A percentile compares a stretch with the other conserved stretches of the same genome.
phyloP scores from a whole-genome alignment of 1,140 invertebrate genomes.

The Drosophila santomea region DNA sequence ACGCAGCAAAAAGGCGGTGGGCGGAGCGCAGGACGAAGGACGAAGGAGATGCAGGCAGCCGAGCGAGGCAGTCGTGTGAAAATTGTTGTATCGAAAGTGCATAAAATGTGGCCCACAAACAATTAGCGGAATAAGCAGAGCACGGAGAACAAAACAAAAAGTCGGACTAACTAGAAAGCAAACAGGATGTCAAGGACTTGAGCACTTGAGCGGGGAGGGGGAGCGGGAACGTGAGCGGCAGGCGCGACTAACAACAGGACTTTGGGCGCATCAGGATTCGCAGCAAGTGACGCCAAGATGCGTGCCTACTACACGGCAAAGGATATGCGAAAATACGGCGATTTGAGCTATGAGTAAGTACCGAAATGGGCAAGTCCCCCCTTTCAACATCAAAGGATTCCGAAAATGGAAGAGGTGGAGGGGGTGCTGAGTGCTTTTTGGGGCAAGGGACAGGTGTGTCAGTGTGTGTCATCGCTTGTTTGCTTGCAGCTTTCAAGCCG shows the following conservation, averaged over 20 bases:
- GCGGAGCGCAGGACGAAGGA: background rate
- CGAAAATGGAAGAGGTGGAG: background rate
- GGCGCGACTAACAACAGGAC: slow-evolving; percentile 16
- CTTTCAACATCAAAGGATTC: slow-evolving; percentile 1
- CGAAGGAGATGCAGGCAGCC: background rate
- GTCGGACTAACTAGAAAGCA: slow-evolving; percentile 12
- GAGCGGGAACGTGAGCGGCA: background rate
- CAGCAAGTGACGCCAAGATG: slow-evolving; percentile 47
- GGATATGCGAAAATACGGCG: slow-evolving; percentile 75
- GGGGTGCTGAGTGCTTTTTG: background rate
- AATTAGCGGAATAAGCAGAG: slow-evolving; percentile 42
- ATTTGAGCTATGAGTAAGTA: slow-evolving; percentile 82
- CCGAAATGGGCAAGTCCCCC: slow-evolving; percentile 5
- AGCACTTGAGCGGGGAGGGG: background rate
- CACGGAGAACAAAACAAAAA: slow-evolving; percentile 30
- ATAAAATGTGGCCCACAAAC: slow-evolving; percentile 65
- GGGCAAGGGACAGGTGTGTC: slow-evolving; percentile 28
- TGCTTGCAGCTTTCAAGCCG: slow-evolving; percentile 46
- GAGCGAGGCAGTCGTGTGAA: slow-evolving; percentile 52
- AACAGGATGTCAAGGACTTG: slow-evolving; percentile 71
- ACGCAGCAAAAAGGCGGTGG: background rate
- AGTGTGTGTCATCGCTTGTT: slow-evolving; percentile 51
- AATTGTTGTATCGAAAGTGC: slow-evolving; percentile 66
- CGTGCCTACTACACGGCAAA: slow-evolving; percentile 75
- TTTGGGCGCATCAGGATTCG: slow-evolving; percentile 35